phyloP scores from a whole-genome alignment of 1,140 invertebrate species.

The Drosophila pruinosa region DNA sequence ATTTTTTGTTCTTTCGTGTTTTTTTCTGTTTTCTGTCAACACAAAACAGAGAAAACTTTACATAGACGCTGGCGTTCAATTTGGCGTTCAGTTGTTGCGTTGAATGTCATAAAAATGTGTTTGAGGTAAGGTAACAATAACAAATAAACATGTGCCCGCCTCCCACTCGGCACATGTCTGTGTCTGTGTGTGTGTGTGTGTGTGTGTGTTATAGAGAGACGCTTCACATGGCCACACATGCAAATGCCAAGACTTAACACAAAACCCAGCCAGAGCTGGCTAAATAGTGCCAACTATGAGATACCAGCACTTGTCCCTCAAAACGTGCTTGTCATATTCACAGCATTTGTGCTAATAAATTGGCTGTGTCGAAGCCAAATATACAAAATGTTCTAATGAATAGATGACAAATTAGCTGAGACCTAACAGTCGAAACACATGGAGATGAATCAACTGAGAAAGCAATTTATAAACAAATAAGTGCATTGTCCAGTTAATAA shows the following conservation, averaged over 20 bases:
- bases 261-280: conserved; percentile 20
- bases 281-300: conserved; percentile 18
- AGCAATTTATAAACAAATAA: too few species aligned
- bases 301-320: conserved; percentile 19
- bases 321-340: too few species aligned
- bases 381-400: too few species aligned
- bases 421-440: too few species aligned
- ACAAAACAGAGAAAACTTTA: conserved; percentile 12
- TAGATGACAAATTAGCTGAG: too few species aligned
- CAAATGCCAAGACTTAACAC: conserved; percentile 41
- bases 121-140: conserved; percentile 79
- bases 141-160: conserved; percentile 62
- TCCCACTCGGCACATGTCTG: neutral
- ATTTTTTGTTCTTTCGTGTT: neutral
- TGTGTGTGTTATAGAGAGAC: conserved; percentile 8
- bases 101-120: conserved; percentile 73
- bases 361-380: too few species aligned
- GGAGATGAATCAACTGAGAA: too few species aligned
- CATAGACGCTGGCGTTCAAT: conserved; percentile 24
- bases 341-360: too few species aligned
- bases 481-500: too few species aligned
- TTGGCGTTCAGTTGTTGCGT: conserved; percentile 33
- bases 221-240: conserved; percentile 43
- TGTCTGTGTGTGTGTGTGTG: conserved; percentile 18
- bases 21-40: conserved; percentile 1